These are phyloP conservation scores for Regulus satrapa DNA, from an alignment of 2,113 vertebrate genomes.

Conservation along the genomic window DNA sequence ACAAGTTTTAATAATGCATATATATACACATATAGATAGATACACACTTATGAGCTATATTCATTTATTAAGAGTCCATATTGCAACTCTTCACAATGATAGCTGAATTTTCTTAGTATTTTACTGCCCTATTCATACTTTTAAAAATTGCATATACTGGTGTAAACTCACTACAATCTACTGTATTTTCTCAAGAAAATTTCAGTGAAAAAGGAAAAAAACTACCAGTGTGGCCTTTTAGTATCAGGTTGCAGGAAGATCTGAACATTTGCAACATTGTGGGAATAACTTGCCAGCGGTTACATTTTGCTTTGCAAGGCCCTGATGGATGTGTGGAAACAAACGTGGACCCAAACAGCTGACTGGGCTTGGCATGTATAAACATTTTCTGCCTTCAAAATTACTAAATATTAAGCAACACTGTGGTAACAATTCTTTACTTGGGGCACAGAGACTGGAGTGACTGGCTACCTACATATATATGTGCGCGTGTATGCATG, in stretches of 20 bases:
- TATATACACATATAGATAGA: background rate
- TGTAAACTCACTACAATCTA: background rate
- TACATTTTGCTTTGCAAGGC: background rate
- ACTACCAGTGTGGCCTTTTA: background rate
- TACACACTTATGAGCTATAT: background rate
- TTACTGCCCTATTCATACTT: background rate
- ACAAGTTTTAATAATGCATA: background rate
- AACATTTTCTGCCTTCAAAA: background rate
- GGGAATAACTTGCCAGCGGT: background rate
- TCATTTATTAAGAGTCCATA: background rate
- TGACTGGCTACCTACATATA: rapidly evolving
- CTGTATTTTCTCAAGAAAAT: background rate
- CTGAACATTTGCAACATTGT: background rate
- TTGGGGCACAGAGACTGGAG: background rate
- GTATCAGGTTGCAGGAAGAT: background rate
- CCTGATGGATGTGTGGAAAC: background rate
- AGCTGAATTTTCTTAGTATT: background rate
- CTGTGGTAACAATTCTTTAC: rapidly evolving
- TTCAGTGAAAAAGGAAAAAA: background rate
- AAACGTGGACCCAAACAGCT: background rate
- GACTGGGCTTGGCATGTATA: background rate
- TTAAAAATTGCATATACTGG: no score
- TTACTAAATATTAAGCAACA: background rate
- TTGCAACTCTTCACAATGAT: background rate
- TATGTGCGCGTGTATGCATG: no score